Conservation (phyloP, 2,113 vertebrate genomes). For the Reinhardtius hippoglossoides region DNA sequence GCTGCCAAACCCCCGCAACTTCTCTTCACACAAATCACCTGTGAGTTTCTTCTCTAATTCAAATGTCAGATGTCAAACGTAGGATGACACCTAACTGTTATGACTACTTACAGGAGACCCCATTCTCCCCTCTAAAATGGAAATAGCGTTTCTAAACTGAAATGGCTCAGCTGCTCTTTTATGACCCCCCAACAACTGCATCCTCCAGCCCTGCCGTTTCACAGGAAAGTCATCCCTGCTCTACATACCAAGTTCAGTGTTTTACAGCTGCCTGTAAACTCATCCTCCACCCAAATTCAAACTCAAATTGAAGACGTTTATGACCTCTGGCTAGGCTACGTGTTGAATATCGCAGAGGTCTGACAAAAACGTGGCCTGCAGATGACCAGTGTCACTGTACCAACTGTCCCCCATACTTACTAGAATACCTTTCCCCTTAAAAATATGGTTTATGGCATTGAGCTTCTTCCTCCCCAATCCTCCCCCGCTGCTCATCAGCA, state of each 20-base stretch:
- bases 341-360: conserved; percentile 76
- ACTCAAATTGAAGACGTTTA: conserved; percentile 78
- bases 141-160: conserved; percentile 32
- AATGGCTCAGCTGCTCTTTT: conserved; percentile 61
- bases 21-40: no score
- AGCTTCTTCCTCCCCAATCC: not conserved
- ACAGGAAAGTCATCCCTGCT: conserved; percentile 49
- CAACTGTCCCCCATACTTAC: conserved; percentile 42
- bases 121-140: conserved; percentile 14
- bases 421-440: conserved; percentile 15
- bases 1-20: no score
- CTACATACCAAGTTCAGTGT: conserved; percentile 80
- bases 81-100: not conserved
- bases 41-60: not conserved
- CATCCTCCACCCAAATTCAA: conserved; percentile 77
- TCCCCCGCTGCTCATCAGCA: conserved; percentile 56
- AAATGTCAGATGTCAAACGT: not conserved
- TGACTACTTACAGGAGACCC: not conserved
- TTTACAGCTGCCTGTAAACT: conserved; percentile 79
- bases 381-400: conserved; percentile 40
- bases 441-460: conserved; percentile 41
- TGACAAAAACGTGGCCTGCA: conserved; percentile 50
- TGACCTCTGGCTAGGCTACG: conserved; percentile 39
- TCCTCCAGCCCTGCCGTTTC: conserved; percentile 27
- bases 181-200: conserved; percentile 52